Evolutionary conservation across 2,113 vertebrate genomes (phyloP).

Genomic region (Corydoras maculifer): DNA sequence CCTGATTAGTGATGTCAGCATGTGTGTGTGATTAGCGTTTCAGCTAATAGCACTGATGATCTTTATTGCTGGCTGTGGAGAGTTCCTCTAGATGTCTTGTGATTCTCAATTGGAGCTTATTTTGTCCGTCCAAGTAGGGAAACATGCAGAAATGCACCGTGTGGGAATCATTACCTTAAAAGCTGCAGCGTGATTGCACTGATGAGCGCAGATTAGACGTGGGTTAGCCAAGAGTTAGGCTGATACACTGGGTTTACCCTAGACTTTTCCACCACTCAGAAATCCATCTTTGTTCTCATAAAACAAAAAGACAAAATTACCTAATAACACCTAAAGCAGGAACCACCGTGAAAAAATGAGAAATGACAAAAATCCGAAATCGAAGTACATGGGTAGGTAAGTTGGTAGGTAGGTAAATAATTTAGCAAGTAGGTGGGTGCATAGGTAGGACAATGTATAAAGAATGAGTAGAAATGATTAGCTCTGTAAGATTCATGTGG

Average conservation of each 20-base stretch:
- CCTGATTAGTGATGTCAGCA: conserved; percentile 1
- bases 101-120: neutral
- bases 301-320: no score
- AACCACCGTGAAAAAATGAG: no score
- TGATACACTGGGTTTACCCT: neutral
- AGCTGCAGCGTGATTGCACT: conserved; percentile 7
- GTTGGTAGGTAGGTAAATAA: no score
- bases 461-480: no score
- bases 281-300: no score
- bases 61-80: neutral
- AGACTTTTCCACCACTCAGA: neutral
- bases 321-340: no score
- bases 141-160: neutral
- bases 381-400: no score
- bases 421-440: no score
- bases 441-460: no score
- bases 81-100: neutral
- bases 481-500: no score
- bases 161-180: conserved; percentile 12
- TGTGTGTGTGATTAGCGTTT: conserved; percentile 19
- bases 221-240: conserved; percentile 23
- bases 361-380: no score
- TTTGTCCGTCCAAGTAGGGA: neutral
- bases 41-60: conserved; percentile 13
- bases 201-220: conserved; percentile 18